Base-by-base conservation (phyloP, 2,797 vertebrate genomes). In the Dicrostonyx torquatus region DNA sequence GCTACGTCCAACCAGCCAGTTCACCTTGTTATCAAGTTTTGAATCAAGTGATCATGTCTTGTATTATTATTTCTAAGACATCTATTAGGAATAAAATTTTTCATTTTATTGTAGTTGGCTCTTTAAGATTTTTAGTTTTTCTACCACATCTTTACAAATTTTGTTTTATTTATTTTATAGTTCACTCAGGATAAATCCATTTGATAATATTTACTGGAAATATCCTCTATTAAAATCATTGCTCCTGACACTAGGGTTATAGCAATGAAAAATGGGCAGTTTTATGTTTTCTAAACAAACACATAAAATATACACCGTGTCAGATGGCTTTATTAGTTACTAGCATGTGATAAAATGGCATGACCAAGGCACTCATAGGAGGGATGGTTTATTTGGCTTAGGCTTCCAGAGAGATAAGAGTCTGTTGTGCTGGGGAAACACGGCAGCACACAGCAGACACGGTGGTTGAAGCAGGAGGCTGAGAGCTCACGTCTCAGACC, bases 151-250 rank as follows among this genome's bases (percentile, higher is more conserved):
- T 45, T 68, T 87, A 90, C 66, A 66, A 66, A 22, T 90, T 90
- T 75, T 89, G 85, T 26, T 7, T 72, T 60, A 79, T 60, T 86
- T 94, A 79, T 45, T 87, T 90, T 90, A 80, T 78, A 40, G 55
- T 55, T 77, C 13, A 77, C 72, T 58, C 34, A 84, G 50, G 45
- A 73, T 73, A 5, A 87, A 64, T 53, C 85, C 5, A 64, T 78
- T 64, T 14, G 60, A 66, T 18, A 55, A 58, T 84, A 78, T 89
- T 90, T 83, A 66, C 37, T 84, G 45, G 73, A 91, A 31, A 50
- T 70, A 18, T 40, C 9, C n/a, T 87, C 20, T 40, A 18, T 73
- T 72, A 87, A 87, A 73, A 53, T 55, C 66, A 87, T 70, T 43
- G 24, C 50, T 58, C n/a, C 53, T 60, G 17, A 53, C 26, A 60